These are phyloP conservation scores for Clepsis dumicolana DNA, from an alignment of 2,888 invertebrate species.

Conservation along the genomic window DNA sequence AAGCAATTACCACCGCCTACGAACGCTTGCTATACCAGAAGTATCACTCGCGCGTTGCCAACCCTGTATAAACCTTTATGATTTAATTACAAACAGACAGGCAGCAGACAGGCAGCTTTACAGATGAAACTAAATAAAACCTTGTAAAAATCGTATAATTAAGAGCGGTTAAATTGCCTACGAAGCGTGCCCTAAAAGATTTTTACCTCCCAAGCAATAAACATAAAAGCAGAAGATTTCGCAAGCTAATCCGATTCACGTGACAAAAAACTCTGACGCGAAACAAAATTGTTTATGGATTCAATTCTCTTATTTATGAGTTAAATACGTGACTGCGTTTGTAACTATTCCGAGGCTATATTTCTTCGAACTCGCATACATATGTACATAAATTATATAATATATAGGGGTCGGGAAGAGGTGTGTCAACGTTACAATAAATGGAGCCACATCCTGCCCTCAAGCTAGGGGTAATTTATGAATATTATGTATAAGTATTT, in stretches of 20 bases:
- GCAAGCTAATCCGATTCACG: conserved; percentile 11
- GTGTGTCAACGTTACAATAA: conserved; percentile 40
- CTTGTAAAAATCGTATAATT: no score
- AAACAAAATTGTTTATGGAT: conserved; percentile 40
- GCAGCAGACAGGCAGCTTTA: no score
- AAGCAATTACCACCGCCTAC: no score
- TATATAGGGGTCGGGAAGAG: conserved; percentile 36
- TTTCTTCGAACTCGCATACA: conserved; percentile 32
- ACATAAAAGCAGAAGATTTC: neutral
- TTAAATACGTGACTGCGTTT: conserved; percentile 38
- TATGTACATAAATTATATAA: conserved; percentile 39
- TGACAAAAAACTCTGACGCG: conserved; percentile 23
- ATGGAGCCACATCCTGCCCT: conserved; percentile 40
- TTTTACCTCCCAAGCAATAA: neutral
- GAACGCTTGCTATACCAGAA: no score
- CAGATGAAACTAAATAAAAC: no score
- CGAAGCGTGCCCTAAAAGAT: neutral
- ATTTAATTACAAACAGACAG: no score
- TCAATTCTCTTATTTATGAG: conserved; percentile 46
- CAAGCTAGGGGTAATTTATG: conserved; percentile 32
- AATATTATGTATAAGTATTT: conserved; percentile 39
- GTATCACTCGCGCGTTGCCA: no score
- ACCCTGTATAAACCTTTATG: no score
- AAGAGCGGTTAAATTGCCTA: neutral
- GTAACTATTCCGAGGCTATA: conserved; percentile 36